A percentile compares a stretch with the other conserved stretches of the same genome.
Conservation (phyloP, 2,797 vertebrate species). For the Mormyrops attenuatus region DNA sequence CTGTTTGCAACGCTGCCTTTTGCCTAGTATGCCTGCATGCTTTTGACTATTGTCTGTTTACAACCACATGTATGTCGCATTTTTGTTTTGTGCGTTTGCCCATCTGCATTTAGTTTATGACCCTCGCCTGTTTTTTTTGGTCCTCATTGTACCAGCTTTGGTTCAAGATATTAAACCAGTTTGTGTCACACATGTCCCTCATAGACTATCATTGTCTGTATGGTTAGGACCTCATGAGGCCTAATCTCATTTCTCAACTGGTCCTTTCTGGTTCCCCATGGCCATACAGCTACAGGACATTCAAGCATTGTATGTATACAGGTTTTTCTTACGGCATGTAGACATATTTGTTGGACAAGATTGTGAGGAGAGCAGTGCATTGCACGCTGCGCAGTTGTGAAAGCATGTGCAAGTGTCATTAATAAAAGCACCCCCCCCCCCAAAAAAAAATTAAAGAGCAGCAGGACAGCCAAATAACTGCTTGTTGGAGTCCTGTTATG, state of each 20-base stretch:
- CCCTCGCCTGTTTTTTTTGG: not conserved
- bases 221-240: not conserved
- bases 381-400: no score
- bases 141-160: not conserved
- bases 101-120: not conserved
- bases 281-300: not conserved
- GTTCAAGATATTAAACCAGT: not conserved
- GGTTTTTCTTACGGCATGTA: not conserved
- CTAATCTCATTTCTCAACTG: not conserved
- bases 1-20: no score
- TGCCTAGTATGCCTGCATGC: not conserved
- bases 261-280: not conserved
- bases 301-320: not conserved
- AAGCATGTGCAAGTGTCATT: not conserved
- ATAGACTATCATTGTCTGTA: not conserved
- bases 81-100: not conserved
- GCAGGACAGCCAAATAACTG: not conserved
- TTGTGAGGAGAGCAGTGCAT: not conserved
- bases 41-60: not conserved
- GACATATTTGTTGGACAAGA: not conserved
- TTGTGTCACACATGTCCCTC: not conserved
- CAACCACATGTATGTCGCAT: not conserved
- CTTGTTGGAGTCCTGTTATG: not conserved
- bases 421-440: not conserved
- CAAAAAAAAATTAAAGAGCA: not conserved